Percentiles rank a stretch among this genome's conserved stretches.
Evolutionary conservation across 2,797 vertebrate species (phyloP).

Genomic region (Pseudotriccus pelzelni): DNA sequence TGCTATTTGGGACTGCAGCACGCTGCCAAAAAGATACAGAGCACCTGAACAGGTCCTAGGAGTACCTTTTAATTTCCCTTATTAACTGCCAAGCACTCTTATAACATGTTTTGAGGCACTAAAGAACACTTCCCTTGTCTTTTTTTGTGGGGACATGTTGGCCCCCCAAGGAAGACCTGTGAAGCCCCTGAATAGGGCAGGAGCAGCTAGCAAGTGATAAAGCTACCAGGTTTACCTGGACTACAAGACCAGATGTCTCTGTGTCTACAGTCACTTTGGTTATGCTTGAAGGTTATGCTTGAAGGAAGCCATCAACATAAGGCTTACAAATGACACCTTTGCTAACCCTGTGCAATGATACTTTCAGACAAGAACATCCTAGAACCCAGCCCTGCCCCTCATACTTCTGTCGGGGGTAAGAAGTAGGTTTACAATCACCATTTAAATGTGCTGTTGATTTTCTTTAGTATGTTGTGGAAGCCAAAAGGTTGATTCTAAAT

Average conservation of each 20-base stretch:
- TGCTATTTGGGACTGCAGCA: not conserved
- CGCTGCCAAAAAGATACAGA: not conserved
- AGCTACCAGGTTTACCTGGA: not conserved
- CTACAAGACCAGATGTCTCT: not conserved
- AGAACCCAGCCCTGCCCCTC: not conserved
- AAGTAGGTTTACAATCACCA: not conserved
- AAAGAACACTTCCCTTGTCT: not conserved
- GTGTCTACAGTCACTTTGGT: not conserved
- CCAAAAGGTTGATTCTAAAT: slow-evolving; percentile 88
- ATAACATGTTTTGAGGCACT: not conserved
- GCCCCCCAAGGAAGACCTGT: not conserved
- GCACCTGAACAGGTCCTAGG: not conserved
- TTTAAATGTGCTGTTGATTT: not conserved
- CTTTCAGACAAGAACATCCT: not conserved
- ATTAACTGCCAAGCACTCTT: not conserved
- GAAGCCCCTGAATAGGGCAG: not conserved
- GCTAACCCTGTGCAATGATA: not conserved
- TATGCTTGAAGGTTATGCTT: not conserved
- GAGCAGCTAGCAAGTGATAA: not conserved
- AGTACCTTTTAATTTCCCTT: not conserved
- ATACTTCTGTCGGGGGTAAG: not conserved
- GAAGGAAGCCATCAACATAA: not conserved
- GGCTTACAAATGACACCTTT: not conserved
- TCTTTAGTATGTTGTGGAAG: slow-evolving; percentile 85
- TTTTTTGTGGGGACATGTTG: not conserved